phyloP scores from a whole-genome alignment of 2,888 invertebrate species.

The Opisthograptis luteolata region DNA sequence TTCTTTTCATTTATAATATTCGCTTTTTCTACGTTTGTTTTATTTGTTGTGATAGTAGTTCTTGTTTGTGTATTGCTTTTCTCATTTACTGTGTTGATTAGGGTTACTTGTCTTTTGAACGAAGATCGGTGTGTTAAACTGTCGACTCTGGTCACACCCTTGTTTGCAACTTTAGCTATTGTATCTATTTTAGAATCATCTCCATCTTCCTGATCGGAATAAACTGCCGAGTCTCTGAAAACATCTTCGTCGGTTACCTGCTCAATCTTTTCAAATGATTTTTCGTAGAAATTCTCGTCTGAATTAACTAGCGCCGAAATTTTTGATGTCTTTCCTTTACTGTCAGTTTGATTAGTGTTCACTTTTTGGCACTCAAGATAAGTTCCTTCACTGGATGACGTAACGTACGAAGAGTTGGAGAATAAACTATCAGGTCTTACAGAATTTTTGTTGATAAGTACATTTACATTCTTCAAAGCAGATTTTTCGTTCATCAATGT shows the following conservation, averaged over 20 bases:
- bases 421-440: slow-evolving; percentile 81
- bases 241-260: slow-evolving; percentile 87
- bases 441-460: slow-evolving; percentile 86
- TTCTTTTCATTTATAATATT: slow-evolving; percentile 44
- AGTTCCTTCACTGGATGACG: slow-evolving; percentile 82
- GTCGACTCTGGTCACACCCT: slow-evolving; percentile 58
- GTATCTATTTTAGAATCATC: slow-evolving; percentile 57
- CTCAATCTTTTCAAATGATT: slow-evolving; percentile 90
- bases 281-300: slow-evolving; percentile 90
- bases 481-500: slow-evolving; percentile 83
- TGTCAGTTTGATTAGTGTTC: slow-evolving; percentile 35
- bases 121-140: slow-evolving; percentile 63
- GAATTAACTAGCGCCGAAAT: slow-evolving; percentile 56
- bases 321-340: slow-evolving; percentile 38
- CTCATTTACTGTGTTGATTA: slow-evolving; percentile 52
- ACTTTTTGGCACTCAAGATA: slow-evolving; percentile 63
- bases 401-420: slow-evolving; percentile 84
- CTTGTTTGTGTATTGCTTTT: slow-evolving; percentile 52
- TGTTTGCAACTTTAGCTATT: slow-evolving; percentile 48
- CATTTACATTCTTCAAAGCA: slow-evolving; percentile 81
- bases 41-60: slow-evolving; percentile 36
- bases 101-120: slow-evolving; percentile 58
- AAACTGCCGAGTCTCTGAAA: slow-evolving; percentile 93
- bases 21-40: slow-evolving; percentile 17
- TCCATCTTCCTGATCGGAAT: slow-evolving; percentile 89